Evolutionary conservation across 1,140 invertebrate genomes (phyloP).

Genomic region (Lordiphosa clarofinis): DNA sequence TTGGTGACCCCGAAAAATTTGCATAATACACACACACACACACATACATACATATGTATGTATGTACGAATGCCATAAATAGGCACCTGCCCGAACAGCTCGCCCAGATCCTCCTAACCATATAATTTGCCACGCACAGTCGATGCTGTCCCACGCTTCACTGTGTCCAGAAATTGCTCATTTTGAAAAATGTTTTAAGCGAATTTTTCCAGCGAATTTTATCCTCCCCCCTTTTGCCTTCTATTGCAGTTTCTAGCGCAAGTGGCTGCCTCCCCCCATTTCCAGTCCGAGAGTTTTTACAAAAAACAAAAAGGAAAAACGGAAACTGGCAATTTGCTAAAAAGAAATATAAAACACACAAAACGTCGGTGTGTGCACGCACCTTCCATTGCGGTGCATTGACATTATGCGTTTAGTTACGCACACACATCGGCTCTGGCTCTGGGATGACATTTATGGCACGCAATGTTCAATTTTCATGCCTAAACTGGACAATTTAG

Average conservation of each 20-base stretch:
- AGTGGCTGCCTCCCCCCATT: slow-evolving; percentile 26
- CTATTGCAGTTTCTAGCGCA: slow-evolving; percentile 39
- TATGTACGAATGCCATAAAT: background rate
- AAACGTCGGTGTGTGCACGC: slow-evolving; percentile 6
- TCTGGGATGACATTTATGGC: slow-evolving; percentile 43
- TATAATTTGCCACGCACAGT: slow-evolving; percentile 44
- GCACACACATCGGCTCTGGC: slow-evolving; percentile 53
- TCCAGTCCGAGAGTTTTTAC: slow-evolving; percentile 13
- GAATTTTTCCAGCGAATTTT: slow-evolving; percentile 66
- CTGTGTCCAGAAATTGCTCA: slow-evolving; percentile 65
- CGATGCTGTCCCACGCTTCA: slow-evolving; percentile 54
- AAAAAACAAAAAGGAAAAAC: slow-evolving; percentile 43
- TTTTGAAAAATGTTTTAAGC: slow-evolving; percentile 50
- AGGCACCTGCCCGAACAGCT: slow-evolving; percentile 1
- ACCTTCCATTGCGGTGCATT: slow-evolving; percentile 38
- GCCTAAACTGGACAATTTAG: slow-evolving; percentile 69
- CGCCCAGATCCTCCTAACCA: slow-evolving; percentile 1
- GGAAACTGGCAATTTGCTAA: slow-evolving; percentile 75
- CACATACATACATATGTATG: too few species aligned
- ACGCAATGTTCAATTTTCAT: slow-evolving; percentile 64
- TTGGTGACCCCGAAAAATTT: background rate
- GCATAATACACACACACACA: background rate
- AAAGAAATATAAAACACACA: slow-evolving; percentile 25
- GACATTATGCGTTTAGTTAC: slow-evolving; percentile 76
- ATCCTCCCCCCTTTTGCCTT: slow-evolving; percentile 10